Evolutionary conservation across 2,888 invertebrate species (phyloP), one percentile per base, ranked within the genome.

Genomic region (Drosophila kambysellisi): DNA sequence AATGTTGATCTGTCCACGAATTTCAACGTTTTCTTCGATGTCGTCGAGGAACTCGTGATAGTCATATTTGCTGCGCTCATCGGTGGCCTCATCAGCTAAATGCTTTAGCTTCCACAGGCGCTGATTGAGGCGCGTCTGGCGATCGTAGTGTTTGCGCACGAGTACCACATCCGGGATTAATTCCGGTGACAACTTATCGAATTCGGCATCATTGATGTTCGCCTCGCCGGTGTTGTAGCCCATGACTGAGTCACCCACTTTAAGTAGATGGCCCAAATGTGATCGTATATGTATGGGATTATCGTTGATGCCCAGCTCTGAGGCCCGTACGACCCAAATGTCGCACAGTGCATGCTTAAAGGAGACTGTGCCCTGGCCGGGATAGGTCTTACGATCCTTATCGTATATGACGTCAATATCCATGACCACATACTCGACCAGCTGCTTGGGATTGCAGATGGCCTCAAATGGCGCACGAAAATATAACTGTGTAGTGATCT

Each of bases 11-110:
- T 98, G 97, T 91, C 98, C 97, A 65, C 99, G 95, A 90, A 97
- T 95, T 17, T 96, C 95, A 5, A 96, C 96, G 93, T 99, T 99
- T 93, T 99, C 99, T 93, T 99, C 99, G 77, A 99, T 94, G 91
- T 99, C 99, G 86, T 99, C 98, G 93, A 99, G 94, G 94, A 99
- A 99, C 83, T 99, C 99, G 85, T 96, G 96, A 93, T 97, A 99
- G 88, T 99, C 99, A 86, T 95, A 94, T 79, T 95, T 95, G 60
- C 95, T 95, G 35, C 95, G 95, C 89, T 95, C 95, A 69, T 94
- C 95, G 1, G 95, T 94, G 6, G 94, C 95, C 61, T 96, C 96
- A 9, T 95, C 95, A 0, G 95, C 95, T 92, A 99, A 95, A 92
- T 98, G 98, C 89, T 97, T 96, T 43, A 99, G 95, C 92, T 98